Evolutionary conservation across 1,140 invertebrate species (phyloP), one percentile per base, ranked within the genome.

Genomic region (Drosophila ficusphila): DNA sequence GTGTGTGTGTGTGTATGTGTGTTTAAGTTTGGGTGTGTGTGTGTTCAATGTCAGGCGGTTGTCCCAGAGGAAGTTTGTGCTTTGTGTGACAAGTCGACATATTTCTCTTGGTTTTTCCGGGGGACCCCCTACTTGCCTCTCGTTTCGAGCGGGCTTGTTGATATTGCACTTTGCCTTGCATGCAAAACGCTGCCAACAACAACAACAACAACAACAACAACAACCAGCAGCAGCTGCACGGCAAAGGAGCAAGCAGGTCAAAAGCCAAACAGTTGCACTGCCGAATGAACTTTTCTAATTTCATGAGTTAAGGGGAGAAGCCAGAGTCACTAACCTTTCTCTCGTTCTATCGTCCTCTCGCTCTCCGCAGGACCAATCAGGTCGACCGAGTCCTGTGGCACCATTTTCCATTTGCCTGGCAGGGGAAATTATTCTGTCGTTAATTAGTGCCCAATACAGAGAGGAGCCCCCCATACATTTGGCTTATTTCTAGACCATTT

Each of bases 261-360:
- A 81, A 81, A 86, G 82, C 76, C 81, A 86, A 88, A 88, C 81
- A 77, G 82, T 86, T 88, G 67, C 77, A 76, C 61, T 73, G 48
- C 74, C 70, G 76, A 86, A 81, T 85, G 81, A 85, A 85, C 81
- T 86, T 88, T 86, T 81, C 82, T 74, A 82, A 81, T 88, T 62
- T 58, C 58, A 62, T 38, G 60, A 64, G 41, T 36, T n/a, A n/a
- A 31, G 36, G 56, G 39, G 14, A 7, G 12, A 3, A 21, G 12
- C 41, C 34, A 33, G n/a, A 34, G 16, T 4, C 11, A 33, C 27
- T 36, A 21, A 16, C 14, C 21, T 8, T 2, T 21, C 18, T 18
- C 16, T 12, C 36, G 3, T 3, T 1, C 19, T 19, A n/a, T 27
- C 25, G 8, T 8, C 27, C 27, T 1, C 9, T 3, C 38, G 36